Conservation (phyloP, 1,140 invertebrate genomes). For the Drosophila persimilis region DNA sequence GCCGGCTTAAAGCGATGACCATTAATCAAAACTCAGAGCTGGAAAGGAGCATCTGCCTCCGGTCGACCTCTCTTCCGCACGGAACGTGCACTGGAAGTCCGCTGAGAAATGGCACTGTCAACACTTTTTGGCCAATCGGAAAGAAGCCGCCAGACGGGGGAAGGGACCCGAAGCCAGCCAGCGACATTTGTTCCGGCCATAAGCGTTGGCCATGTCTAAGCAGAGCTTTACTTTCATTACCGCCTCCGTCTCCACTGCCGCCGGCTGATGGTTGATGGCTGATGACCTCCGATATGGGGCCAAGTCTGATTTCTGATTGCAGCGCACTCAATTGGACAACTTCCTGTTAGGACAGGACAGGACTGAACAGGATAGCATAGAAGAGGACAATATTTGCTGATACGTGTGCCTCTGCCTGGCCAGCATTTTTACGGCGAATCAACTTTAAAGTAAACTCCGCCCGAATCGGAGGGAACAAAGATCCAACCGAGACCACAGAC, state of each 20-base stretch:
- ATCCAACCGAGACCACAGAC: conserved; percentile 22
- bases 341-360: conserved; percentile 42
- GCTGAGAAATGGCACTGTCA: conserved; percentile 64
- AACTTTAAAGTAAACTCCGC: conserved; percentile 43
- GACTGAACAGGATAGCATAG: too few relatives aligned
- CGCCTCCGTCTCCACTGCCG: conserved; percentile 7
- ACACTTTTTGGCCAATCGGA: conserved; percentile 75
- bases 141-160: conserved; percentile 3
- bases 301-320: conserved; percentile 43
- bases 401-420: conserved; percentile 19
- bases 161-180: conserved; percentile 25
- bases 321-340: conserved; percentile 56
- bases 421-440: conserved; percentile 6
- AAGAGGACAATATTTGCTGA: conserved; percentile 6
- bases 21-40: conserved; percentile 73
- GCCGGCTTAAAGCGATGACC: conserved; percentile 59
- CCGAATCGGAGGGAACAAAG: conserved; percentile 14
- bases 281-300: conserved; percentile 36
- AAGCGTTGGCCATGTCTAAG: conserved; percentile 26
- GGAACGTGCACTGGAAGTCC: conserved; percentile 11
- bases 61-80: conserved; percentile 8
- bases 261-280: conserved; percentile 29
- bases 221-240: neutral
- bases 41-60: conserved; percentile 33
- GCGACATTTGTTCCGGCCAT: conserved; percentile 48